Evolutionary conservation across 2,797 vertebrate genomes (phyloP).

Genomic region (Sebastes jordani): DNA sequence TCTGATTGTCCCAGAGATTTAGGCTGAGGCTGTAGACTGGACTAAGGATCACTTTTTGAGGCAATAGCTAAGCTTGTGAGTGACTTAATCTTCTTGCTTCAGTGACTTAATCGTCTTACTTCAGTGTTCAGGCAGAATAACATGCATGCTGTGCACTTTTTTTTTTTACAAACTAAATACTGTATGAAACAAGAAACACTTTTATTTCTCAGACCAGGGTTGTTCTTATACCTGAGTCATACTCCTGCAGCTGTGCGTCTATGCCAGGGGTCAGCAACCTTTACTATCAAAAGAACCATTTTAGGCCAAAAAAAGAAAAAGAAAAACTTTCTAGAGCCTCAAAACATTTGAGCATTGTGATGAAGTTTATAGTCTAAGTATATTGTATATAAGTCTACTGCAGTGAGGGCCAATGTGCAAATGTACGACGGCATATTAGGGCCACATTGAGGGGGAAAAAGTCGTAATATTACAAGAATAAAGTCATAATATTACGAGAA

Average conservation of each 20-base stretch:
- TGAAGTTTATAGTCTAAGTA: too few species aligned
- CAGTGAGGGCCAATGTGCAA: too few species aligned
- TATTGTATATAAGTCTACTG: too few species aligned
- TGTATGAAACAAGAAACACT: background rate
- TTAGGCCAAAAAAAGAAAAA: too few species aligned
- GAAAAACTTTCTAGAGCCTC: too few species aligned
- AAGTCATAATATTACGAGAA: too few species aligned
- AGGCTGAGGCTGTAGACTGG: constrained; percentile 34
- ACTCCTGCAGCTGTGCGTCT: background rate
- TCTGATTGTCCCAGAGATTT: constrained; percentile 34
- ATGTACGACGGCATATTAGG: too few species aligned
- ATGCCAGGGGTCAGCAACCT: too few species aligned
- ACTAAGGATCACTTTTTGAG: constrained; percentile 35
- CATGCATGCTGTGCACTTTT: constrained; percentile 33
- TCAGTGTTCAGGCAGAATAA: constrained; percentile 10
- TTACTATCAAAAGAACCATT: too few species aligned
- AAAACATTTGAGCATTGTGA: too few species aligned
- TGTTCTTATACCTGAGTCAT: background rate
- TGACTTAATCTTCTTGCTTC: constrained; percentile 6
- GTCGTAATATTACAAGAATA: too few species aligned
- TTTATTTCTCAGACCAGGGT: background rate
- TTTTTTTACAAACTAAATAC: background rate
- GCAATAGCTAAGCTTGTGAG: constrained; percentile 31
- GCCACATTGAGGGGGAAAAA: too few species aligned
- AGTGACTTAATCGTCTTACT: background rate